phyloP scores from a whole-genome alignment of 2,797 vertebrate species.

The Bryconaethiops microstoma region DNA sequence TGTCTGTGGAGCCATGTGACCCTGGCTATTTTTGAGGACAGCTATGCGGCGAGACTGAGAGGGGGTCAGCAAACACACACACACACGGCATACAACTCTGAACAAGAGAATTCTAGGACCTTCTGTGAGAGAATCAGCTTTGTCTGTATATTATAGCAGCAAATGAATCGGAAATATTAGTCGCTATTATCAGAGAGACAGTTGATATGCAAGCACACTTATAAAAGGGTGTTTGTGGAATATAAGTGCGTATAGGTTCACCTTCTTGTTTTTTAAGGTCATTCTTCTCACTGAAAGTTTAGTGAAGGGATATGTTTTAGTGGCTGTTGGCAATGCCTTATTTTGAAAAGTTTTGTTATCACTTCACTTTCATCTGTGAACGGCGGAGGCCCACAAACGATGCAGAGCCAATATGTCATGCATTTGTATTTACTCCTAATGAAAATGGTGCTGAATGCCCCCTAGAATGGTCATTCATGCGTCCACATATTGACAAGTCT shows the following conservation, averaged over 20 bases:
- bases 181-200: not conserved
- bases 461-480: not conserved
- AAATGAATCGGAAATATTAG: not conserved
- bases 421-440: not conserved
- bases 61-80: constrained; percentile 59
- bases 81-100: not conserved
- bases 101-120: constrained; percentile 15
- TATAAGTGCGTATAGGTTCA: not conserved
- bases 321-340: not conserved
- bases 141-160: not conserved
- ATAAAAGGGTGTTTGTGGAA: no score
- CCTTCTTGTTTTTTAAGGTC: not conserved
- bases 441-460: not conserved
- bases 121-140: constrained; percentile 17
- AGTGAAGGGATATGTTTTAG: not conserved
- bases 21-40: constrained; percentile 76
- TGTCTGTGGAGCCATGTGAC: constrained; percentile 77
- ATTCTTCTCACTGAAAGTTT: not conserved
- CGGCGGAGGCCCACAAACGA: not conserved
- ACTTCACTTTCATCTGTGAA: not conserved
- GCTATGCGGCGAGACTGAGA: constrained; percentile 72
- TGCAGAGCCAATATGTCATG: not conserved
- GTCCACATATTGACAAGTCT: not conserved
- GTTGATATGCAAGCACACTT: no score
- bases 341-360: not conserved